Conservation (phyloP, 2,113 vertebrate species). For the Pluvialis apricaria region DNA sequence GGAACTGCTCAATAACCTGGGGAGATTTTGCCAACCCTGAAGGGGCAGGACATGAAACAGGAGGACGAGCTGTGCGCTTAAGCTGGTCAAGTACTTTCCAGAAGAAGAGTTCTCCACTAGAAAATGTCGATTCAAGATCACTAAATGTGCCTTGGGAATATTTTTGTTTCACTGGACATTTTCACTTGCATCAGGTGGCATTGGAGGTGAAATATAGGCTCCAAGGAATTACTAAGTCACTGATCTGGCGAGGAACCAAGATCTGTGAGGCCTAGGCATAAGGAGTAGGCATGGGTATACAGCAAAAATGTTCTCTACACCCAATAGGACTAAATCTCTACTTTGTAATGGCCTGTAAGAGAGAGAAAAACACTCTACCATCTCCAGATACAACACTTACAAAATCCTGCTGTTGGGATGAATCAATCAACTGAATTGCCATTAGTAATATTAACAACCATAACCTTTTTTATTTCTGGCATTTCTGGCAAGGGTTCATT, state of each 20-base stretch:
- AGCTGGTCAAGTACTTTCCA: not conserved
- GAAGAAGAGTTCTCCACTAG: not conserved
- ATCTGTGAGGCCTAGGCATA: not conserved
- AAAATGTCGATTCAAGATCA: not conserved
- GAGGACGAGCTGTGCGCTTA: not conserved
- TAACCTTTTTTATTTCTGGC: not conserved
- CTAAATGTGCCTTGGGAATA: not conserved
- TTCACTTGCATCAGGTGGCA: not conserved
- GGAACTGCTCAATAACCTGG: not conserved
- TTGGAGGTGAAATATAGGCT: not conserved
- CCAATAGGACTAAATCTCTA: not conserved
- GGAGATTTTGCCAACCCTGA: not conserved
- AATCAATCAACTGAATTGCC: not conserved
- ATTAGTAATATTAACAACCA: not conserved
- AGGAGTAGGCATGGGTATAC: fast-evolving
- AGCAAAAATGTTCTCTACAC: not conserved
- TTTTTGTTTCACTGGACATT: not conserved
- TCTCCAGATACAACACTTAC: not conserved
- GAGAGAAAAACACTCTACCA: fast-evolving
- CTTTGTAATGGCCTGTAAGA: not conserved
- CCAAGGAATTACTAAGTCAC: not conserved
- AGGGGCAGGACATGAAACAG: not conserved
- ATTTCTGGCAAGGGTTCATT: constrained; percentile 19
- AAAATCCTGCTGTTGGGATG: not conserved
- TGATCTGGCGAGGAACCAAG: not conserved